Percentiles rank a stretch among this genome's conserved stretches.
These are phyloP conservation scores for Leptosomus discolor DNA, from an alignment of 2,113 vertebrate genomes.

Conservation along the genomic window DNA sequence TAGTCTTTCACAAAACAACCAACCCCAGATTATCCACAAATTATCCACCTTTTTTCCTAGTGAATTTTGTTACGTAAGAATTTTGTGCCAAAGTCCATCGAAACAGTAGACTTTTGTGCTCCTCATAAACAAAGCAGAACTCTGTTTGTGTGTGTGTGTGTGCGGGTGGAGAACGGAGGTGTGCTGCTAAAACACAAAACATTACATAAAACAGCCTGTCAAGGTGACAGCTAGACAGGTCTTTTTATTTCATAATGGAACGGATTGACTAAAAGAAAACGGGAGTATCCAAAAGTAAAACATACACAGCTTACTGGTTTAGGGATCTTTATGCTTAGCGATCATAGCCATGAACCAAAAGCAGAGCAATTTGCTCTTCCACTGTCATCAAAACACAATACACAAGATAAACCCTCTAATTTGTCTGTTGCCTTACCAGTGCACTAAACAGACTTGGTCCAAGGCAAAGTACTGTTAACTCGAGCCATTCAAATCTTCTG, in stretches of 20 bases:
- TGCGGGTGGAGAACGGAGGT: fast-evolving
- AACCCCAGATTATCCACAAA: neutral
- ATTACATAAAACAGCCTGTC: neutral
- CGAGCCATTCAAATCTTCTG: neutral
- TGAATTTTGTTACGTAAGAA: neutral
- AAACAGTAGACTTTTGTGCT: neutral
- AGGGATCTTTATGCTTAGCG: neutral
- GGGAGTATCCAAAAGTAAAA: neutral
- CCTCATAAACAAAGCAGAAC: neutral
- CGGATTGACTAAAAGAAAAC: neutral
- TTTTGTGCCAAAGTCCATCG: neutral
- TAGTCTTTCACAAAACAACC: neutral
- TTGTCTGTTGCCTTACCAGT: neutral
- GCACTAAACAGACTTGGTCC: neutral
- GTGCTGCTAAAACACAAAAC: neutral
- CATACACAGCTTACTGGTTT: fast-evolving
- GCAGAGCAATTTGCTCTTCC: neutral
- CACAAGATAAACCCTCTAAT: neutral
- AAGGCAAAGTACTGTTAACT: neutral
- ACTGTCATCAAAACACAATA: neutral
- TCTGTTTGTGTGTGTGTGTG: fast-evolving
- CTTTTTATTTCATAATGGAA: neutral
- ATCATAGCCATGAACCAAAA: neutral
- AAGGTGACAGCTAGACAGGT: neutral
- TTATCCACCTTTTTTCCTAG: neutral